Conservation (phyloP, 2,888 invertebrate genomes). For the Microplitis manilae region DNA sequence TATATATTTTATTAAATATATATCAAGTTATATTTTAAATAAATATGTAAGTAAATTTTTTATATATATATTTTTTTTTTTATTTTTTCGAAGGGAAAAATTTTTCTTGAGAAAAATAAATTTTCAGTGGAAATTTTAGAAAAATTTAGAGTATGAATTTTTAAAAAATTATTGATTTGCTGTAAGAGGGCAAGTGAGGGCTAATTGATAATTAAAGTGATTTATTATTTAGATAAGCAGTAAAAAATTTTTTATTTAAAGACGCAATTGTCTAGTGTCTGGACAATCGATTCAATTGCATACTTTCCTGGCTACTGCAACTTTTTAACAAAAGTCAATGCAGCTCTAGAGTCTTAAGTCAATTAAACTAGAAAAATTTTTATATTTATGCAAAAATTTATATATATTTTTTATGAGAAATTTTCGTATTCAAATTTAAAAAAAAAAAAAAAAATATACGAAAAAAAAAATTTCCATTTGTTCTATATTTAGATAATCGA, state of each 20-base stretch:
- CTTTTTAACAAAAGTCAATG: conserved; percentile 28
- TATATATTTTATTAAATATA: not conserved
- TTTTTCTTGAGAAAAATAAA: too few species aligned
- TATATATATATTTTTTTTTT: not conserved
- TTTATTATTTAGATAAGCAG: not conserved
- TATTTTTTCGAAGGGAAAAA: too few species aligned
- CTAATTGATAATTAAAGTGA: too few species aligned
- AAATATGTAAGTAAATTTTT: conserved; percentile 26
- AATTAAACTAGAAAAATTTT: too few species aligned
- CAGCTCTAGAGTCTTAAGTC: not conserved
- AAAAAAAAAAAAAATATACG: too few species aligned
- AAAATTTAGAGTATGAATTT: too few species aligned
- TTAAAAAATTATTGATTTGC: too few species aligned
- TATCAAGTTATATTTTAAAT: not conserved
- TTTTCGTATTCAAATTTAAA: too few species aligned
- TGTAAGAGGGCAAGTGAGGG: too few species aligned
- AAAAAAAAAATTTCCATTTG: not conserved
- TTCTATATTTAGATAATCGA: conserved; percentile 68
- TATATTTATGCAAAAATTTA: too few species aligned
- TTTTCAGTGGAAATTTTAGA: too few species aligned
- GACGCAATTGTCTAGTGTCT: not conserved
- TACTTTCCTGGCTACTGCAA: conserved; percentile 20
- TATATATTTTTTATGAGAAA: too few species aligned
- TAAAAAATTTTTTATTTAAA: conserved; percentile 22
- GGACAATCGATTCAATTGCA: conserved; percentile 26